These are phyloP conservation scores for Ascaphus truei DNA, from an alignment of 2,113 vertebrate species.

Conservation along the genomic window DNA sequence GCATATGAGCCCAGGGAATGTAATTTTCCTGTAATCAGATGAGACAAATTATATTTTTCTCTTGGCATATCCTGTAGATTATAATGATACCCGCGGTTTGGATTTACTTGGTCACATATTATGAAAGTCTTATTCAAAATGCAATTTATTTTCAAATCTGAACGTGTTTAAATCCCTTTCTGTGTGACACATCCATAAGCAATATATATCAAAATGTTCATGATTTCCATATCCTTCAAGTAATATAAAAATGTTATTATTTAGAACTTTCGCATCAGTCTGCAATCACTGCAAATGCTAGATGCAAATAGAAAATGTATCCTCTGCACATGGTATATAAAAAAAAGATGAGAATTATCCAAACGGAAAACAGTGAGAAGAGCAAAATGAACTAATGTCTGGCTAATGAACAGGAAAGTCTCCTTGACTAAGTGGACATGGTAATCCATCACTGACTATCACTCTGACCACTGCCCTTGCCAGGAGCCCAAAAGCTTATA, in stretches of 20 bases:
- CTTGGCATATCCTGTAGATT: conserved; percentile 14
- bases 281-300: not conserved
- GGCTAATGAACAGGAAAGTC: not conserved
- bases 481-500: too few species aligned
- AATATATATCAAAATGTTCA: conserved; percentile 1
- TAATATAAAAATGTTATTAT: not conserved
- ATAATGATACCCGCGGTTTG: conserved; percentile 1
- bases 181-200: not conserved
- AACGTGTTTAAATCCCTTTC: not conserved
- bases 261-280: not conserved
- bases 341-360: not conserved
- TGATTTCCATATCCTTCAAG: not conserved
- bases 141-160: not conserved
- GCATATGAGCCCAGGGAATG: not conserved
- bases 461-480: not conserved
- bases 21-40: conserved; percentile 29
- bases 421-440: not conserved
- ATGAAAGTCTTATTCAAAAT: not conserved
- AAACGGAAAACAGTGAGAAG: not conserved
- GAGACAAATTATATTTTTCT: conserved; percentile 26
- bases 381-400: conserved; percentile 1
- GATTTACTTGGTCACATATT: not conserved
- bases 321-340: not conserved
- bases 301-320: not conserved
- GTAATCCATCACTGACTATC: conserved; percentile 23